Evolutionary conservation across 1,140 invertebrate genomes (phyloP), one percentile per base, ranked within the genome.

Genomic region (Popillia japonica): DNA sequence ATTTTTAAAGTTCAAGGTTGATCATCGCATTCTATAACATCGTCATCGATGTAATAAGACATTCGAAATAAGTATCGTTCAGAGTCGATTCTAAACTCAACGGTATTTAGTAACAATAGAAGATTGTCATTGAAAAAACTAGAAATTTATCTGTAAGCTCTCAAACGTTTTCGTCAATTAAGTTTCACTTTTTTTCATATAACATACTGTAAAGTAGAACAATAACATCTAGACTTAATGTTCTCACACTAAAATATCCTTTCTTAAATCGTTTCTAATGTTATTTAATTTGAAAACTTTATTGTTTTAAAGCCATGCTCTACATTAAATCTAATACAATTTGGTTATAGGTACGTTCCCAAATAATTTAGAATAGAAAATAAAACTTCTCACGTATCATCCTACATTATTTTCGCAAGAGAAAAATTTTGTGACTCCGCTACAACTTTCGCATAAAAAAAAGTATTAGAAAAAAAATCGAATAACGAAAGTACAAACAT

Each of bases 1-100:
- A 68, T 68, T 68, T 22, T 68, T 23, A 68, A 68, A 68, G 61
- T 68, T 68, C 61, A 68, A 68, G 61, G 61, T 68, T 68, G 3
- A 68, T 22, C 22, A 68, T 68, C 48, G 48, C 48, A 68, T 68
- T 27, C 22, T 68, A 9, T 68, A 27, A 10, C 8, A 8, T 10
- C 22, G 8, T 68, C 20, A 55, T 55, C 48, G 6, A 55, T 55
- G 17, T n/a, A 17, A 55, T n/a, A 44, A 55, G 6, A 55, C 48
- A 14, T 17, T 55, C 14, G 14, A n/a, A n/a, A 55, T 14, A n/a
- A 55, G 17, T 55, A 55, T 55, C 6, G 48, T 55, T 14, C 6
- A 17, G 6, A 6, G 48, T 55, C 48, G 48, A 34, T 34, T 34
- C 27, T 2, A 4, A 34, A 34, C 2, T 34, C 27, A 34, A 34